These are phyloP conservation scores for Caenorhabditis latens DNA, from an alignment of 1,140 invertebrate genomes.

Conservation along the genomic window DNA sequence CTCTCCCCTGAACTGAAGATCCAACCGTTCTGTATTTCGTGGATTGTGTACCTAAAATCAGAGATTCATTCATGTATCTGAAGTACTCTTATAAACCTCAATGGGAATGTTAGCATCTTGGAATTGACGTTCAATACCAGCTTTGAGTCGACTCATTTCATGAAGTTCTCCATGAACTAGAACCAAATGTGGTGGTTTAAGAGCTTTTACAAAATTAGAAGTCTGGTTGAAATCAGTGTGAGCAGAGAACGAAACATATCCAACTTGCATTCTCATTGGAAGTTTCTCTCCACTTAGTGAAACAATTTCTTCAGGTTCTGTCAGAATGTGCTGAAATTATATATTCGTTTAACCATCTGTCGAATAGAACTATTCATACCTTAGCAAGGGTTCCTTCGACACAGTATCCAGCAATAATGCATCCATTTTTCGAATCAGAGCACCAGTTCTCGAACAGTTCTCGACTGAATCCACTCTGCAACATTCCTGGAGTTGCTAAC, in stretches of 20 bases:
- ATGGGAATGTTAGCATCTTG: slow-evolving; percentile 91
- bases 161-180: slow-evolving; percentile 98
- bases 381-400: slow-evolving; percentile 98
- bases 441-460: slow-evolving; percentile 99
- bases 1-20: slow-evolving; percentile 94
- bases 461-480: slow-evolving; percentile 96
- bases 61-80: background rate
- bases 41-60: slow-evolving; percentile 87
- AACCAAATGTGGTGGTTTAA: slow-evolving; percentile 94
- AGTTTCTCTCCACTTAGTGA: slow-evolving; percentile 95
- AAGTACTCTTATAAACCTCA: slow-evolving; percentile 78
- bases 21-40: slow-evolving; percentile 91
- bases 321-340: slow-evolving; percentile 83
- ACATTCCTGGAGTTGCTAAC: slow-evolving; percentile 99
- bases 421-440: slow-evolving; percentile 95
- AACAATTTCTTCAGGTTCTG: slow-evolving; percentile 96
- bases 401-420: slow-evolving; percentile 98
- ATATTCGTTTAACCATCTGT: too few species aligned
- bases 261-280: slow-evolving; percentile 92
- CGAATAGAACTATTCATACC: slow-evolving; percentile 69
- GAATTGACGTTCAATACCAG: slow-evolving; percentile 93
- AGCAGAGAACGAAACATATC: slow-evolving; percentile 99
- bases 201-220: slow-evolving; percentile 92
- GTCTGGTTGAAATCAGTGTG: slow-evolving; percentile 99
- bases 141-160: slow-evolving; percentile 95